These are phyloP conservation scores for Menidia beryllina DNA, from an alignment of 2,113 vertebrate species.

Conservation along the genomic window DNA sequence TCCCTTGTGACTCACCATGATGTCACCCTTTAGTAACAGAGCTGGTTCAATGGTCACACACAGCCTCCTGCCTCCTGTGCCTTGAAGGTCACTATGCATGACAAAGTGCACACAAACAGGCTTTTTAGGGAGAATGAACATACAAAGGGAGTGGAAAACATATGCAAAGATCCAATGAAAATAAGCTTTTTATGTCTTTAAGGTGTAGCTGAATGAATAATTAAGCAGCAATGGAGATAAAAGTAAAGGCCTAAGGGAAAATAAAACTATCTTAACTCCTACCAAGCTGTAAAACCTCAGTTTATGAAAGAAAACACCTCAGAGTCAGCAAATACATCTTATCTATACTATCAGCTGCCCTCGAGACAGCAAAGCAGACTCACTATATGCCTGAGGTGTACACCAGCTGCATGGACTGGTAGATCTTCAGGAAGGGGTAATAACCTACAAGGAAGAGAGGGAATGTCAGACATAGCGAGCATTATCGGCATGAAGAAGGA, in stretches of 20 bases:
- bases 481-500: conserved; percentile 27
- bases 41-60: conserved; percentile 91
- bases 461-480: conserved; percentile 21
- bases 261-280: background rate
- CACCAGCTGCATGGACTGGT: conserved; percentile 94
- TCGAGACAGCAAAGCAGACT: conserved; percentile 66
- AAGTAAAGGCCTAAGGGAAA: conserved; percentile 2
- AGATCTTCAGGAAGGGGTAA: conserved; percentile 93
- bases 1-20: conserved; percentile 85
- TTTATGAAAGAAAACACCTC: conserved; percentile 17
- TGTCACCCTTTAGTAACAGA: conserved; percentile 91
- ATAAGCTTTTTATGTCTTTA: no score
- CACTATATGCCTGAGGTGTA: conserved; percentile 95
- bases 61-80: conserved; percentile 82
- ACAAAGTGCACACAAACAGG: conserved; percentile 42
- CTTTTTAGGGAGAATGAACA: background rate
- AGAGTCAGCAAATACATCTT: background rate
- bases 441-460: conserved; percentile 78
- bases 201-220: no score
- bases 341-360: conserved; percentile 7
- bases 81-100: conserved; percentile 81
- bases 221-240: background rate
- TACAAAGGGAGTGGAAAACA: background rate
- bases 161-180: no score
- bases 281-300: conserved; percentile 27